Evolutionary conservation across 92 coral and sea anemone species (phyloP).

Genomic region (Epizoanthus stellaris): DNA sequence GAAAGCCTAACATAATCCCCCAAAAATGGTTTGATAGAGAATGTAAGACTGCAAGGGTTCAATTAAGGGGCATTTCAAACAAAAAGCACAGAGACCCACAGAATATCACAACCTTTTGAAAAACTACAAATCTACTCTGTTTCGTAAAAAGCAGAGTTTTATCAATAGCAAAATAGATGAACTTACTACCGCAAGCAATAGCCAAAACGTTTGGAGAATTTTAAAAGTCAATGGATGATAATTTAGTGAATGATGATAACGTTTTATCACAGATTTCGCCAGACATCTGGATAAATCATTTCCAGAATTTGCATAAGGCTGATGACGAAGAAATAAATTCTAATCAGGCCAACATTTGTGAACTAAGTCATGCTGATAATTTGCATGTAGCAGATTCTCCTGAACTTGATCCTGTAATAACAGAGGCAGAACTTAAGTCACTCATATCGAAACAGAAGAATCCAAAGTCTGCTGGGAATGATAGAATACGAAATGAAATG

Average conservation of each 20-base stretch:
- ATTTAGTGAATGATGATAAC: neutral
- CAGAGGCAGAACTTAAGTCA: constrained; percentile 34
- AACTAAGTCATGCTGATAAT: neutral
- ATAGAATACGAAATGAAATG: constrained; percentile 55
- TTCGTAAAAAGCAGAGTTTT: neutral
- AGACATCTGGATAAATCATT: constrained; percentile 41
- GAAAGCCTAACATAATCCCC: neutral
- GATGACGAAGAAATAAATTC: neutral
- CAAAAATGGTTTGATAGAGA: neutral
- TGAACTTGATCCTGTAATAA: constrained; percentile 27
- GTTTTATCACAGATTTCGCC: constrained; percentile 21
- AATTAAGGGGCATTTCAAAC: constrained; percentile 4
- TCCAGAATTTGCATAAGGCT: constrained; percentile 28
- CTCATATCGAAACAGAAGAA: constrained; percentile 31
- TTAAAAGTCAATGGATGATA: constrained; percentile 47
- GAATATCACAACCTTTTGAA: neutral
- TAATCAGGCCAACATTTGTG: neutral
- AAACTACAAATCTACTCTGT: neutral
- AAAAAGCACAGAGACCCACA: constrained; percentile 5
- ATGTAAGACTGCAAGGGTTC: neutral
- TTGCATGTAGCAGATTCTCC: neutral
- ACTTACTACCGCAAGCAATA: neutral
- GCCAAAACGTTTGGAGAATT: constrained; percentile 29
- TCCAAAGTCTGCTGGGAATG: constrained; percentile 32
- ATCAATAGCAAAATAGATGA: neutral